phyloP scores from a whole-genome alignment of 2,888 invertebrate species.

The Proisotoma minuta region DNA sequence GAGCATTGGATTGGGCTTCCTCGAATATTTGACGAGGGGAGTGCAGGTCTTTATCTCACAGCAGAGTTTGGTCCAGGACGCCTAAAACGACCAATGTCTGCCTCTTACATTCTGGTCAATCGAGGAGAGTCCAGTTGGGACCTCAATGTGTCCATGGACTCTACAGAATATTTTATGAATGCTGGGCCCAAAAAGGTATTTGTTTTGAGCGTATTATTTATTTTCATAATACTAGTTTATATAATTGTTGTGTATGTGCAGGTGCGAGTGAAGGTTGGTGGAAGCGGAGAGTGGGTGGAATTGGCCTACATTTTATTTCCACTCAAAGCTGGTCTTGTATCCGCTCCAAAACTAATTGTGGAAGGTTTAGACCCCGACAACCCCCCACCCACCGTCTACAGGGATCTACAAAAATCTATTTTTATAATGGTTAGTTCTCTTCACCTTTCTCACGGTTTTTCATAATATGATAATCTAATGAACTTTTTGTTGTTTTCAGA shows the following conservation, averaged over 20 bases:
- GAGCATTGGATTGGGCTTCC: background rate
- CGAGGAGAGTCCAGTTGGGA: constrained; percentile 67
- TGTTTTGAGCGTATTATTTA: background rate
- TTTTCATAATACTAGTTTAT: too few relatives aligned
- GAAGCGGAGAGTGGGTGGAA: constrained; percentile 49
- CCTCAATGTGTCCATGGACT: constrained; percentile 69
- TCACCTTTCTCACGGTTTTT: too few relatives aligned
- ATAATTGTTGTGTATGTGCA: too few relatives aligned
- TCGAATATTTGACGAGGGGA: background rate
- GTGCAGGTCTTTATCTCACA: background rate
- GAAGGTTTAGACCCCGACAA: constrained; percentile 19
- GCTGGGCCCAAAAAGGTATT: constrained; percentile 86
- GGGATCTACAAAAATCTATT: constrained; percentile 36
- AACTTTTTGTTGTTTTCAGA: too few relatives aligned
- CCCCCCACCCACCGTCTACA: constrained; percentile 19
- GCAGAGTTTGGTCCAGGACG: constrained; percentile 25
- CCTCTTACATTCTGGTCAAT: constrained; percentile 68
- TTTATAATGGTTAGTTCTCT: constrained; percentile 42
- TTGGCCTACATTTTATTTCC: constrained; percentile 73
- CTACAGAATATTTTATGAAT: constrained; percentile 89
- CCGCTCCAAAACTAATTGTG: constrained; percentile 46
- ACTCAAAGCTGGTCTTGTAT: constrained; percentile 67
- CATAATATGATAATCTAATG: too few relatives aligned
- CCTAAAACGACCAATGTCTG: constrained; percentile 57
- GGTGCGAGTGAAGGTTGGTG: too few relatives aligned